These are phyloP conservation scores for Drosophila arawakana DNA, from an alignment of 1,140 invertebrate genomes.

Conservation along the genomic window DNA sequence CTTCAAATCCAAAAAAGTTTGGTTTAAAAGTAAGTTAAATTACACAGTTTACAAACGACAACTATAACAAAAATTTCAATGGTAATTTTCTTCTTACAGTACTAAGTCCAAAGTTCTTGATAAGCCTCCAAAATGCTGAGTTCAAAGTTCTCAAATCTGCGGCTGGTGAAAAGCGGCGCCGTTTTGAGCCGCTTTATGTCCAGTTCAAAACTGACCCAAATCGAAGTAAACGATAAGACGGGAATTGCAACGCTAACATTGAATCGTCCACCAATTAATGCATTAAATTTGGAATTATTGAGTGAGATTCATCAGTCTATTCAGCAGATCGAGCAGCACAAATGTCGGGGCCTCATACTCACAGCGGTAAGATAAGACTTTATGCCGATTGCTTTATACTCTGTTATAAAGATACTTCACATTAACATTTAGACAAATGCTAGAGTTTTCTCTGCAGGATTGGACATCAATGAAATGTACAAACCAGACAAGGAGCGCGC, in stretches of 20 bases:
- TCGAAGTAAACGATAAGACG: slow-evolving; percentile 86
- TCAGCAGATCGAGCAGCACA: slow-evolving; percentile 88
- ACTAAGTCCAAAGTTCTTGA: background rate
- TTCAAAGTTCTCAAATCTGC: background rate
- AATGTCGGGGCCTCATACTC: slow-evolving; percentile 90
- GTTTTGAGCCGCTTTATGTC: slow-evolving; percentile 21
- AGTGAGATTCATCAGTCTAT: slow-evolving; percentile 88
- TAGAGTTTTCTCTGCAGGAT: slow-evolving; percentile 92
- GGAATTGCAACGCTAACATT: slow-evolving; percentile 90
- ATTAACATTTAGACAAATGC: slow-evolving; percentile 86
- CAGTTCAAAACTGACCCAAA: slow-evolving; percentile 19
- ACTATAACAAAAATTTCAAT: background rate
- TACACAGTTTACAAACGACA: background rate
- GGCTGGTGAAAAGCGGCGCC: background rate
- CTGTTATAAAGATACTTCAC: too few relatives aligned
- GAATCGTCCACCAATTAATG: slow-evolving; percentile 92
- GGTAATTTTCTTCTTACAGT: background rate
- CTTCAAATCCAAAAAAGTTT: background rate
- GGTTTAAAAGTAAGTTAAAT: background rate
- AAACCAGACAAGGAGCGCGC: slow-evolving; percentile 89
- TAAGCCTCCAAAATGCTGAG: slow-evolving; percentile 5
- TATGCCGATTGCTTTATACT: too few relatives aligned
- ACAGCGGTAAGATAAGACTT: slow-evolving; percentile 87
- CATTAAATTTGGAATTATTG: slow-evolving; percentile 91
- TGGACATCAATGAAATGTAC: slow-evolving; percentile 95